A percentile compares a stretch with the other conserved stretches of the same genome.
These are phyloP conservation scores for Poecilia wingei DNA, from an alignment of 2,797 vertebrate species.

Conservation along the genomic window DNA sequence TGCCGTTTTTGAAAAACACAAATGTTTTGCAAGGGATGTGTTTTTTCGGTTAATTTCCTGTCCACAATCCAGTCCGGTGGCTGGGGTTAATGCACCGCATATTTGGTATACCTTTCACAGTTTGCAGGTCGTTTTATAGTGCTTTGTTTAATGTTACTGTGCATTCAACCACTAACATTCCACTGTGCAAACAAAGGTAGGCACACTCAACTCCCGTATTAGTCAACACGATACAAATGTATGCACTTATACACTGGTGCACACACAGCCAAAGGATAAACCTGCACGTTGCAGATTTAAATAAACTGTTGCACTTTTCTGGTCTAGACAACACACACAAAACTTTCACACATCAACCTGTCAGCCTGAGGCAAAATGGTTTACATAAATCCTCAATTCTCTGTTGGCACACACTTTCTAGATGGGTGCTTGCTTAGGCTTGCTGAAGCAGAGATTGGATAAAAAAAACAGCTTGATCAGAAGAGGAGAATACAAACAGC, in stretches of 20 bases:
- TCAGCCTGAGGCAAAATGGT: constrained; percentile 62
- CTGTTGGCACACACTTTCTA: constrained; percentile 44
- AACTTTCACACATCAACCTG: constrained; percentile 13
- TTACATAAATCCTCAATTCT: constrained; percentile 61
- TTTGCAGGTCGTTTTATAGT: neutral
- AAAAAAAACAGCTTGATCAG: constrained; percentile 35
- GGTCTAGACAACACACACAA: constrained; percentile 30
- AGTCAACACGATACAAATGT: neutral
- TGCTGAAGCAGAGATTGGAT: constrained; percentile 43
- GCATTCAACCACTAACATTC: neutral
- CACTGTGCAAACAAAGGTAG: neutral
- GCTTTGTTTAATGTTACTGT: neutral
- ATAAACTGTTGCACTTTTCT: constrained; percentile 25
- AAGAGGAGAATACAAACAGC: constrained; percentile 16
- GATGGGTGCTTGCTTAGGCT: constrained; percentile 51
- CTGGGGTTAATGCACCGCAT: no score
- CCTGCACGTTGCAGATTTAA: constrained; percentile 23
- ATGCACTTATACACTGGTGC: neutral
- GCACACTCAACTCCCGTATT: neutral
- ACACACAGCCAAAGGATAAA: constrained; percentile 1
- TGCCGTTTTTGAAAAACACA: no score
- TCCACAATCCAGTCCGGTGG: neutral
- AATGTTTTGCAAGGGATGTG: no score
- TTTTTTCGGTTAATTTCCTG: no score
- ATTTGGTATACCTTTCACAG: neutral